A percentile compares a stretch with the other conserved stretches of the same genome.
Evolutionary conservation across 2,113 vertebrate genomes (phyloP).

Genomic region (Phaethon lepturus): DNA sequence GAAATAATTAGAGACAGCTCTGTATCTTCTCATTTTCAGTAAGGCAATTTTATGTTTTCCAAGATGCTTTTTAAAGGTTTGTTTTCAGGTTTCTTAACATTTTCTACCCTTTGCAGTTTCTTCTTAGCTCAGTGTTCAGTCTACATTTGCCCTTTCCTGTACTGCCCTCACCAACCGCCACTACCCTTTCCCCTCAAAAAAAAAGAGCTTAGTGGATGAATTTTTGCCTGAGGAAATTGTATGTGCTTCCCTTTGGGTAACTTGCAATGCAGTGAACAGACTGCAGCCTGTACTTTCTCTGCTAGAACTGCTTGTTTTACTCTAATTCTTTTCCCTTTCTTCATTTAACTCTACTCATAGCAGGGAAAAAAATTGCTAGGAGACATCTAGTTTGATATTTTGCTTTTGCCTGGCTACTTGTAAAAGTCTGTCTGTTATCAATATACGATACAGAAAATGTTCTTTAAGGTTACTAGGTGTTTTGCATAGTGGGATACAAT

Average conservation of each 20-base stretch:
- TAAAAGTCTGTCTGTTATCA: not conserved
- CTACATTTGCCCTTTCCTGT: not conserved
- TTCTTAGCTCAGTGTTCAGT: not conserved
- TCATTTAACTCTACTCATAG: not conserved
- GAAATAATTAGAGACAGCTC: not conserved
- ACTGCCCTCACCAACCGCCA: not conserved
- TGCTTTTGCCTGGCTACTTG: not conserved
- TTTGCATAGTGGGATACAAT: not conserved
- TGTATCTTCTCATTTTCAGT: not conserved
- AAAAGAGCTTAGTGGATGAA: not conserved
- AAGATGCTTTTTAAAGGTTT: not conserved
- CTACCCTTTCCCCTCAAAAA: not conserved
- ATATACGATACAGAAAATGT: not conserved
- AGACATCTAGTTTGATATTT: not conserved
- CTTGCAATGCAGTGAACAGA: not conserved
- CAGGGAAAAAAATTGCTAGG: not conserved
- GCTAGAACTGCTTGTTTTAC: not conserved
- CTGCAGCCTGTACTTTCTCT: not conserved
- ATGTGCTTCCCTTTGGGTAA: not conserved
- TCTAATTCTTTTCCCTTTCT: not conserved
- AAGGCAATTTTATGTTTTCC: not conserved
- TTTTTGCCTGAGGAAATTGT: not conserved
- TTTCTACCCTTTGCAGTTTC: not conserved
- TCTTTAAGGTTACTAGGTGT: not conserved
- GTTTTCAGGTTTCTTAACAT: not conserved